Conservation (phyloP, 1,140 invertebrate species). For the Trichomalopsis sarcophagae region DNA sequence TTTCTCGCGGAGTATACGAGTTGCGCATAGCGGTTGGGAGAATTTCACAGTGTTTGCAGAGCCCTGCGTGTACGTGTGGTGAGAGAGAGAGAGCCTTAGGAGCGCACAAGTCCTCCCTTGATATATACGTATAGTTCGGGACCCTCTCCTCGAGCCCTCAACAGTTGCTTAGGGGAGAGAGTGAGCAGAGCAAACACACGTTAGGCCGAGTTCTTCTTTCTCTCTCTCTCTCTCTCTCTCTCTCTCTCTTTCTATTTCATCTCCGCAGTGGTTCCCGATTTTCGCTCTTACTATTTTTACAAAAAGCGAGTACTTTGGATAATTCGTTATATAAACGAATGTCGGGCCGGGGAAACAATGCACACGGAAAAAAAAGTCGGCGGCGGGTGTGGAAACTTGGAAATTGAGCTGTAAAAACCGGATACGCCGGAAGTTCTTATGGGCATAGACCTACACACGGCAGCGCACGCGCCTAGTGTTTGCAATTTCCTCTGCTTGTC, state of each 20-base stretch:
- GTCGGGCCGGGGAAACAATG: not conserved
- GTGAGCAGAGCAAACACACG: not conserved
- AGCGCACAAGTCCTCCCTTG: not conserved
- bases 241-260: not conserved
- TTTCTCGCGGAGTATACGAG: too few species aligned
- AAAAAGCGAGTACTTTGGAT: too few species aligned
- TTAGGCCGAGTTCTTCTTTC: not conserved
- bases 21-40: too few species aligned
- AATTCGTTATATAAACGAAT: too few species aligned
- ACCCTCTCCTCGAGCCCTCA: not conserved
- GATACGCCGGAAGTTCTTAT: constrained; percentile 1
- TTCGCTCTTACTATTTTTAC: too few species aligned
- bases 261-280: too few species aligned
- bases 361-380: not conserved
- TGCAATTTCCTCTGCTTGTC: constrained; percentile 29
- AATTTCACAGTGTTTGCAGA: too few species aligned
- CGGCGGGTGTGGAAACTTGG: constrained; percentile 16
- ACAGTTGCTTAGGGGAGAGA: not conserved
- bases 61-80: too few species aligned
- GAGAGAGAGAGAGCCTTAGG: not conserved
- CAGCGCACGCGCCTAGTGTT: constrained; percentile 14
- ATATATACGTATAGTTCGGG: not conserved
- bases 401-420: constrained; percentile 9
- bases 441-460: not conserved
- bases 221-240: not conserved